phyloP scores from a whole-genome alignment of 1,140 invertebrate genomes.

The Luehdorfia chinensis region DNA sequence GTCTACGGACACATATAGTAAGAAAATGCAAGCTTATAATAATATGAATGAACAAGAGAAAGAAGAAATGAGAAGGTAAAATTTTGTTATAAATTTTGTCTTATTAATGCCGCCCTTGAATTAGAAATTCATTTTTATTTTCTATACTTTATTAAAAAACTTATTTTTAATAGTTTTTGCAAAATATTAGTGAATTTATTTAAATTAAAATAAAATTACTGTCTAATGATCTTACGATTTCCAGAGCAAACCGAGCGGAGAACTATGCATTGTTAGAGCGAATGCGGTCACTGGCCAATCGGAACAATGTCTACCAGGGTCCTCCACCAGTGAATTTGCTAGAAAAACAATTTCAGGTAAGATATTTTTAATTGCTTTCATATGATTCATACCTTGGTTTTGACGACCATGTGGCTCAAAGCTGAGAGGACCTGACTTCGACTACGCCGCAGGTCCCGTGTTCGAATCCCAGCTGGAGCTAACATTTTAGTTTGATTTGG shows the following conservation, averaged over 20 bases:
- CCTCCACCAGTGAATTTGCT: constrained; percentile 81
- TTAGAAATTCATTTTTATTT: constrained; percentile 1
- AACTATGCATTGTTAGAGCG: constrained; percentile 69
- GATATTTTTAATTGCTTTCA: constrained; percentile 18
- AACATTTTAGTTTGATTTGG: too few species aligned
- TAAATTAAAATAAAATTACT: too few species aligned
- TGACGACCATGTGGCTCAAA: too few species aligned
- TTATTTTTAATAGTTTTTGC: too few species aligned
- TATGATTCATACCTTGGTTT: too few species aligned
- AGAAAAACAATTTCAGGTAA: constrained; percentile 87
- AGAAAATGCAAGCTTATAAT: constrained; percentile 68
- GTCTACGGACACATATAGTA: constrained; percentile 60
- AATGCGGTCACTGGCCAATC: constrained; percentile 56
- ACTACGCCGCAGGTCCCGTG: too few species aligned
- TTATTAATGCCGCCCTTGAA: constrained; percentile 2
- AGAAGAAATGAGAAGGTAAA: constrained; percentile 58
- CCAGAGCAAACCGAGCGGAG: constrained; percentile 63
- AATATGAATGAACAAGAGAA: constrained; percentile 67
- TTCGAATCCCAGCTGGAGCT: too few species aligned
- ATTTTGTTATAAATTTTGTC: constrained; percentile 5
- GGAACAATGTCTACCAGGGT: constrained; percentile 56
- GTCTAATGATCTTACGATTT: too few species aligned
- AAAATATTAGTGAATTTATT: too few species aligned
- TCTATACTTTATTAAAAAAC: not conserved
- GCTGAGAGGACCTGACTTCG: too few species aligned